Evolutionary conservation across 2,797 vertebrate genomes (phyloP).

Genomic region (Poeciliopsis gracilis): DNA sequence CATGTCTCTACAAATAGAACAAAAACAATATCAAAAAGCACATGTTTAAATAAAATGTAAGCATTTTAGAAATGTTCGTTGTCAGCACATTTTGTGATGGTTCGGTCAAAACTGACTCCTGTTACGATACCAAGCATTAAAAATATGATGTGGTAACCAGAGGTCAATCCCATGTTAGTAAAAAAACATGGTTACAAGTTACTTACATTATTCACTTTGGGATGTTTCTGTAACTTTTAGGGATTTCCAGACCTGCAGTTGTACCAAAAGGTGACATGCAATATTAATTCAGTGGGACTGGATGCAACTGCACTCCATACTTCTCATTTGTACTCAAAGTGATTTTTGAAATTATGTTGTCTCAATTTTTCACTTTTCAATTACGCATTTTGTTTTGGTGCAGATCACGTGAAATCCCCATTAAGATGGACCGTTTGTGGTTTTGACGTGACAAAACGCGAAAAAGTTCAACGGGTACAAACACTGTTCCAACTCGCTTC

Average conservation of each 20-base stretch:
- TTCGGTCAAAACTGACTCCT: not conserved
- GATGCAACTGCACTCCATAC: not conserved
- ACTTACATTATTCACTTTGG: not conserved
- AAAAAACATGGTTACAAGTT: not conserved
- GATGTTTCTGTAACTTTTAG: not conserved
- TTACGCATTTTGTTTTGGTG: not conserved
- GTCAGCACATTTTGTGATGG: not conserved
- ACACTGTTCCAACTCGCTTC: not conserved
- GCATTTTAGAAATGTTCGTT: not conserved
- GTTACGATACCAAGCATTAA: not conserved
- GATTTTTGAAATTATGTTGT: not conserved
- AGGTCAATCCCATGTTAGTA: not conserved
- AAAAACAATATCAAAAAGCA: not conserved
- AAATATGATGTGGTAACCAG: no score
- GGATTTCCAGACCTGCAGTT: not conserved
- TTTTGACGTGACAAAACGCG: not conserved
- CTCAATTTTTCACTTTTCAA: not conserved
- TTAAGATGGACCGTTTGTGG: not conserved
- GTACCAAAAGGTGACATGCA: not conserved
- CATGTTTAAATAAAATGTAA: not conserved
- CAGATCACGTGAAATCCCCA: no score
- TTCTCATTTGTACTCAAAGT: not conserved
- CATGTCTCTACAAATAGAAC: not conserved
- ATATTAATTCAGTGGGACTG: not conserved
- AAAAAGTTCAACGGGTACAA: not conserved